phyloP scores from a whole-genome alignment of 53 echinoderm and acorn worm species.

The Luidia sarsii region DNA sequence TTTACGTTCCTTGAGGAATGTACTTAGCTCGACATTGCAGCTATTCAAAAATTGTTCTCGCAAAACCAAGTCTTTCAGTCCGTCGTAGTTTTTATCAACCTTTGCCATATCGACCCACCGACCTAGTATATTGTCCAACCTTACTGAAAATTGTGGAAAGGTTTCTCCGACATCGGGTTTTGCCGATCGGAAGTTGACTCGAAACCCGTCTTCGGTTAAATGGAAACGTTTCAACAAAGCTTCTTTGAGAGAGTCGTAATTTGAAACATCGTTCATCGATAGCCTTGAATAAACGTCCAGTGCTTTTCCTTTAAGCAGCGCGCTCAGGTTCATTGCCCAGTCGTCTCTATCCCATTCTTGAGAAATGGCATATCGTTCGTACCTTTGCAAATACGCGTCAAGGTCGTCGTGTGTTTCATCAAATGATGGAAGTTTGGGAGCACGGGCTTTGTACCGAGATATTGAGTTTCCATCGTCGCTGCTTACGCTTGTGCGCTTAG shows the following conservation, averaged over 20 bases:
- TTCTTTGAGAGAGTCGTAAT: conserved; percentile 34
- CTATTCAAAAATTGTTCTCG: conserved; percentile 33
- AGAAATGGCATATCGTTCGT: conserved; percentile 16
- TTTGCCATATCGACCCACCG: conserved; percentile 37
- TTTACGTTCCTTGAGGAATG: conserved; percentile 19
- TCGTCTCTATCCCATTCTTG: conserved; percentile 18
- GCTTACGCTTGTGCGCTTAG: background rate
- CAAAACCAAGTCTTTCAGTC: background rate
- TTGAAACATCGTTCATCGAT: background rate
- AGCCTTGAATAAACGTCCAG: conserved; percentile 27
- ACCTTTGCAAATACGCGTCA: conserved; percentile 33
- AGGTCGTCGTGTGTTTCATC: conserved; percentile 27
- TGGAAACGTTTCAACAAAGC: conserved; percentile 21
- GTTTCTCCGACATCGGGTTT: conserved; percentile 36
- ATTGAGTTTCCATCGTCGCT: background rate
- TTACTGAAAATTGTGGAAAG: conserved; percentile 8
- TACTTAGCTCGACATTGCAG: background rate
- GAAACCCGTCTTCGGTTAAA: conserved; percentile 23
- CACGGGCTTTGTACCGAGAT: background rate
- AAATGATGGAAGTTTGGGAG: conserved; percentile 18
- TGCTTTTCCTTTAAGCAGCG: conserved; percentile 29
- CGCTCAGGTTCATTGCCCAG: conserved; percentile 43
- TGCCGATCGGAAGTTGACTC: conserved; percentile 1
- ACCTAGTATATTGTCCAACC: background rate
- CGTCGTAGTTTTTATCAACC: background rate